These are phyloP conservation scores for Drosophila sordidapex DNA, from an alignment of 2,888 invertebrate species.

Conservation along the genomic window DNA sequence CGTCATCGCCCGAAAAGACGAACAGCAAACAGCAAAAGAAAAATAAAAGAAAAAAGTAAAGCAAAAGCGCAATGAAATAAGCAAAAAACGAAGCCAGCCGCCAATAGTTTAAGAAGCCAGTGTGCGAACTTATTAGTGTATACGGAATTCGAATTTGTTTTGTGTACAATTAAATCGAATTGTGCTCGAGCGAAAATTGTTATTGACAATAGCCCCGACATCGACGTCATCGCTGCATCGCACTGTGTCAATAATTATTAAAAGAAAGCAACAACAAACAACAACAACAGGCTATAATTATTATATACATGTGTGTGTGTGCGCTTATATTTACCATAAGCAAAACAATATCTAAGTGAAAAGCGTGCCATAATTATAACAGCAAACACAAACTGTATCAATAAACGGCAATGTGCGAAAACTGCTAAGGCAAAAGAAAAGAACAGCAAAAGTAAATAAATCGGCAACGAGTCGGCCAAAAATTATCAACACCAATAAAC, in stretches of 20 bases:
- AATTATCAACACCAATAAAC: slow-evolving; percentile 13
- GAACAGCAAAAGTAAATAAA: slow-evolving; percentile 5
- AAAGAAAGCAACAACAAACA: slow-evolving; percentile 17
- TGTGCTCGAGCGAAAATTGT: slow-evolving; percentile 25
- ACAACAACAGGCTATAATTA: slow-evolving; percentile 38
- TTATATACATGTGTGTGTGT: neutral
- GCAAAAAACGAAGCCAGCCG: slow-evolving; percentile 16
- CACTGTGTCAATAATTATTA: slow-evolving; percentile 47
- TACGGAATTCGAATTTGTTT: slow-evolving; percentile 28
- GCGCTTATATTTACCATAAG: neutral
- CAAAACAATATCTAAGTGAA: slow-evolving; percentile 59
- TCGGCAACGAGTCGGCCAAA: slow-evolving; percentile 8
- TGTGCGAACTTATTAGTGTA: slow-evolving; percentile 18
- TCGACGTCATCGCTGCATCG: slow-evolving; percentile 8
- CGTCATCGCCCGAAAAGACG: slow-evolving; percentile 21
- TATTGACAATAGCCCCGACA: slow-evolving; percentile 36
- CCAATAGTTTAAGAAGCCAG: slow-evolving; percentile 8
- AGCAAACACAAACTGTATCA: slow-evolving; percentile 51
- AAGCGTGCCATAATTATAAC: slow-evolving; percentile 71
- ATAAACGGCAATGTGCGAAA: slow-evolving; percentile 70
- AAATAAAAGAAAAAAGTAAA: neutral
- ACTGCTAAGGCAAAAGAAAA: slow-evolving; percentile 39
- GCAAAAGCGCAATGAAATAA: slow-evolving; percentile 4
- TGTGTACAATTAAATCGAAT: slow-evolving; percentile 20
- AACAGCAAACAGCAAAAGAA: slow-evolving; percentile 13